Evolutionary conservation across 2,797 vertebrate genomes (phyloP).

Genomic region (Sebastes ruberrimus): DNA sequence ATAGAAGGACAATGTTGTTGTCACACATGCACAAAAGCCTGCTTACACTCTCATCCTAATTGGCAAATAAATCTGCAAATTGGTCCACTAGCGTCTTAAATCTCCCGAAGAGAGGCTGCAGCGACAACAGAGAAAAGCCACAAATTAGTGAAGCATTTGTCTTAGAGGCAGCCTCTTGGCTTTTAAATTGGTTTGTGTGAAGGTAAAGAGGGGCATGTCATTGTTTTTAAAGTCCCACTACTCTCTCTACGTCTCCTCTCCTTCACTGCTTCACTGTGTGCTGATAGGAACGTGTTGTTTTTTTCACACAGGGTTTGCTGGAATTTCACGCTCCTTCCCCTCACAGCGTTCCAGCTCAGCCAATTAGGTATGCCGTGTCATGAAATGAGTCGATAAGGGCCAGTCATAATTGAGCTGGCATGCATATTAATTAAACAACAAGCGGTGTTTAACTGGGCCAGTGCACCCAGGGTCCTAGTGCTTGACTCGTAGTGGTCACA

Average conservation of each 20-base stretch:
- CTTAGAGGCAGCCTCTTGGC: background rate
- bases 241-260: background rate
- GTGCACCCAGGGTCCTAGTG: conserved; percentile 59
- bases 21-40: conserved; percentile 27
- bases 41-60: conserved; percentile 21
- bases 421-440: conserved; percentile 77
- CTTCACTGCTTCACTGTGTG: background rate
- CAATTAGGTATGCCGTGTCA: conserved; percentile 69
- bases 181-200: conserved; percentile 26
- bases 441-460: conserved; percentile 64
- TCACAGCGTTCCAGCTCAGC: conserved; percentile 43
- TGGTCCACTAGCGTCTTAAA: conserved; percentile 22
- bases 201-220: conserved; percentile 18
- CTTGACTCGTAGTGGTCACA: background rate
- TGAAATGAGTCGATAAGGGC: conserved; percentile 68
- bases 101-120: conserved; percentile 14
- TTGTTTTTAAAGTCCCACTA: conserved; percentile 21
- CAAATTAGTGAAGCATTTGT: conserved; percentile 35
- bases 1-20: conserved; percentile 22
- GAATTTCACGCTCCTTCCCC: conserved; percentile 45
- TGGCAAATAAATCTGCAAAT: conserved; percentile 40
- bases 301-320: conserved; percentile 8
- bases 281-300: conserved; percentile 26
- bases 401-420: conserved; percentile 74
- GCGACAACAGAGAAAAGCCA: conserved; percentile 22